Evolutionary conservation across 2,797 vertebrate genomes (phyloP).

Genomic region (Pseudocheirus occidentalis): DNA sequence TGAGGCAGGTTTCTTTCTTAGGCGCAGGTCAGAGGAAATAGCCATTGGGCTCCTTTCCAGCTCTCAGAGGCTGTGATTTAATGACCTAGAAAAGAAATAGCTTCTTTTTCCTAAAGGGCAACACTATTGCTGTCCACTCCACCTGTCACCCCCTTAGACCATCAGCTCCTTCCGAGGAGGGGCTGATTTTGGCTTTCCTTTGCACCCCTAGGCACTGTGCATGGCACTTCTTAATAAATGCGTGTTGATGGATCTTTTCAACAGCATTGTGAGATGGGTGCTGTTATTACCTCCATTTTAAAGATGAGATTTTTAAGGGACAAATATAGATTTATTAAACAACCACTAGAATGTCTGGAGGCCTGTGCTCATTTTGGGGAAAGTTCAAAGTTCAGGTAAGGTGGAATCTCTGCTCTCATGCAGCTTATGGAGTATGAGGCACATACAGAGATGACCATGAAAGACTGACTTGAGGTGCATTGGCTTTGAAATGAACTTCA

Average conservation of each 20-base stretch:
- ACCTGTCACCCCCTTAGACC: neutral
- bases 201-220: neutral
- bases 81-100: neutral
- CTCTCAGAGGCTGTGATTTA: neutral
- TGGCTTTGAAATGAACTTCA: no score
- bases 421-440: neutral
- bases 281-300: neutral
- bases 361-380: neutral
- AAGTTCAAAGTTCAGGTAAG: neutral
- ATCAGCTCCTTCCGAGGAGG: slow-evolving; percentile 27
- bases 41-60: neutral
- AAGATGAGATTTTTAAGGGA: neutral
- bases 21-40: neutral
- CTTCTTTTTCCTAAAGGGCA: neutral
- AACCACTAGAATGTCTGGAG: neutral
- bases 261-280: neutral
- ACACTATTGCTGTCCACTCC: neutral
- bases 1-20: neutral
- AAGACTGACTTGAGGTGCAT: no score
- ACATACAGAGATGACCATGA: no score
- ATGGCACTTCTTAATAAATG: slow-evolving; percentile 24
- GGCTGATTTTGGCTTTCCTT: slow-evolving; percentile 25
- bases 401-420: neutral
- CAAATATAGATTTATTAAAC: neutral
- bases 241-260: slow-evolving; percentile 34